Base-by-base conservation (phyloP, 1,140 invertebrate genomes). In the Neodiprion lecontei region DNA sequence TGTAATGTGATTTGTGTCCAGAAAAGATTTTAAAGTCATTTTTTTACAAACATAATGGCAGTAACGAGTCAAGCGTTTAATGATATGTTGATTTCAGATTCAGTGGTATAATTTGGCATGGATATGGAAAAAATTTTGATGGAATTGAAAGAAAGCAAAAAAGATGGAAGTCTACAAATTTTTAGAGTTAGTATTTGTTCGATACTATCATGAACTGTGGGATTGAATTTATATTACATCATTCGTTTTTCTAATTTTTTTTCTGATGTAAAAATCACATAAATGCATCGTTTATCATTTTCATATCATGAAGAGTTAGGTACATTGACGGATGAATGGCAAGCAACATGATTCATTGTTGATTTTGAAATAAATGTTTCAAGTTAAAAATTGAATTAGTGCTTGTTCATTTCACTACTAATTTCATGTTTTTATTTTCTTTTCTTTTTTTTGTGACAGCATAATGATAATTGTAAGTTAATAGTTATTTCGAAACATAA, bases 171-270 rank as follows among this genome's bases (percentile, higher is more conserved):
- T 70, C 50, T 77, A 69, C 21, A 72, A 71, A 77, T 80, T 70
- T 75, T 80, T 77, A 78, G 74, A 79, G 80, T 82, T 75, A 76
- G 78, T 82, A 79, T 74, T 69, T 0, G 1, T 67, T 61, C n/a
- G 53, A 61, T 9, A 9, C 53, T 9, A 61, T 61, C 9, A 5
- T 61, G 11, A 61, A 61, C 1, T 40, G 28, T 40, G 28, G 28
- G 28, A 40, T 40, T 5, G 28, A 40, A 40, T 40, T 40, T 1
- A 40, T 5, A 40, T 40, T 40, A 40, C 5, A 40, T 40, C 28
- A 40, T 40, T 40, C 28, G 28, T 40, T 40, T 40, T 40, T 40
- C 28, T 40, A 40, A 3, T 40, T 40, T 40, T 40, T 40, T 40
- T 40, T 40, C 28, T 40, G 28, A 40, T 40, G 28, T 40, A 40